A percentile compares a stretch with the other conserved stretches of the same genome.
These are phyloP conservation scores for Brienomyrus longianalis DNA, from an alignment of 2,113 vertebrate genomes.

Conservation along the genomic window DNA sequence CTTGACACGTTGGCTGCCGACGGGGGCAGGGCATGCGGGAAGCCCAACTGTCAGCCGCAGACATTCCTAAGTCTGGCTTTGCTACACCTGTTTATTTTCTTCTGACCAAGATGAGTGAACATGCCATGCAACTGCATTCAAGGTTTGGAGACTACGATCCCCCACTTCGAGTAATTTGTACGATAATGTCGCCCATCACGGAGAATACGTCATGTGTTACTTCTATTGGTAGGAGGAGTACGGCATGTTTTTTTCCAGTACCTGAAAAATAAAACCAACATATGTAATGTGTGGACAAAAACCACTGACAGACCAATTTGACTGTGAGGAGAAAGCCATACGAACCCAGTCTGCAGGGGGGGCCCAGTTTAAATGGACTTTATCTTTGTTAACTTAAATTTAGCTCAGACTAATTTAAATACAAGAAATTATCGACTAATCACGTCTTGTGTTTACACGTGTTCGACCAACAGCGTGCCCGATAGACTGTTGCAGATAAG, in stretches of 20 bases:
- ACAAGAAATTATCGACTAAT: too few relatives aligned
- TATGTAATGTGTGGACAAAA: background rate
- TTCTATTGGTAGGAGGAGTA: background rate
- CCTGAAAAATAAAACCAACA: background rate
- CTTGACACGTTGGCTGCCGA: background rate
- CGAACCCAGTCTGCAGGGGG: too few relatives aligned
- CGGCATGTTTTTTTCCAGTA: background rate
- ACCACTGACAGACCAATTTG: background rate
- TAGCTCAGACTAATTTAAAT: too few relatives aligned
- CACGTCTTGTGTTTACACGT: too few relatives aligned
- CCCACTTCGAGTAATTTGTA: background rate
- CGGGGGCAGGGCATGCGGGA: background rate
- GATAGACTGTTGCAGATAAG: too few relatives aligned
- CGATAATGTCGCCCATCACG: background rate
- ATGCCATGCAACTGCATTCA: background rate
- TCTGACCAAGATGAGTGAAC: background rate
- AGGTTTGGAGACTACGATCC: background rate
- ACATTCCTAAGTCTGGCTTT: background rate
- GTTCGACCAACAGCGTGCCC: too few relatives aligned
- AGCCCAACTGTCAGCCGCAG: background rate
- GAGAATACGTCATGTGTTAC: background rate
- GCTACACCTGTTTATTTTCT: background rate
- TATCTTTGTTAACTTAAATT: too few relatives aligned
- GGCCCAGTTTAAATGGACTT: too few relatives aligned
- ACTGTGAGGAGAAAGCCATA: background rate